Percentiles rank a stretch among this genome's conserved stretches.
Conservation (phyloP, 2,797 vertebrate genomes). For the Helostoma temminkii region DNA sequence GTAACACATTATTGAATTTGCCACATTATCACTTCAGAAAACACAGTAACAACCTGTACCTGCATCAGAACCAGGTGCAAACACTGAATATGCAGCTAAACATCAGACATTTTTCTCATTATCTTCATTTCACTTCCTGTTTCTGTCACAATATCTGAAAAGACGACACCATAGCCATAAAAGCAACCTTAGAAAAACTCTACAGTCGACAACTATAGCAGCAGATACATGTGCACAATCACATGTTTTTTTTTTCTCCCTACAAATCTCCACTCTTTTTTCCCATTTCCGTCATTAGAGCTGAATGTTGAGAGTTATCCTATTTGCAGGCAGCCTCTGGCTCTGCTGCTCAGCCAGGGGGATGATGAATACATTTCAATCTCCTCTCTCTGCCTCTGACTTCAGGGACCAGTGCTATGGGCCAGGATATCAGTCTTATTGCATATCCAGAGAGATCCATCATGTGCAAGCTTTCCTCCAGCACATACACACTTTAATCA, state of each 20-base stretch:
- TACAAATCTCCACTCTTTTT: not conserved
- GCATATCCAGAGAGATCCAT: constrained; percentile 71
- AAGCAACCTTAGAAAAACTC: constrained; percentile 3
- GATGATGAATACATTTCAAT: constrained; percentile 77
- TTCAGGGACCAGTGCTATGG: constrained; percentile 34
- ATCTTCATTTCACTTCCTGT: not conserved
- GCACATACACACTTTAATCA: constrained; percentile 54
- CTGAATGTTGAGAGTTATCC: constrained; percentile 51
- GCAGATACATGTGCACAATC: constrained; percentile 21
- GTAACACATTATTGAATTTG: not conserved
- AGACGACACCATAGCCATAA: not conserved
- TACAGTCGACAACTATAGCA: not conserved
- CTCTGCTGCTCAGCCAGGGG: constrained; percentile 26
- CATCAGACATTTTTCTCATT: not conserved
- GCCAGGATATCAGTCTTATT: constrained; percentile 68
- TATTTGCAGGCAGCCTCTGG: constrained; percentile 56
- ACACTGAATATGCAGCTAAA: not conserved
- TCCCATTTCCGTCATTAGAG: constrained; percentile 46
- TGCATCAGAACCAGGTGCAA: constrained; percentile 7
- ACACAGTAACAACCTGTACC: constrained; percentile 6
- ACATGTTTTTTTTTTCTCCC: constrained; percentile 5
- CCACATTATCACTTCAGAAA: constrained; percentile 34
- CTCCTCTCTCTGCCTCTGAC: constrained; percentile 62
- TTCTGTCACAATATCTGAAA: constrained; percentile 2
- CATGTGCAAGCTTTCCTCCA: constrained; percentile 49